A percentile compares a stretch with the other conserved stretches of the same genome.
phyloP scores from a whole-genome alignment of 2,113 vertebrate genomes.

The Forbesichthys agassizii region DNA sequence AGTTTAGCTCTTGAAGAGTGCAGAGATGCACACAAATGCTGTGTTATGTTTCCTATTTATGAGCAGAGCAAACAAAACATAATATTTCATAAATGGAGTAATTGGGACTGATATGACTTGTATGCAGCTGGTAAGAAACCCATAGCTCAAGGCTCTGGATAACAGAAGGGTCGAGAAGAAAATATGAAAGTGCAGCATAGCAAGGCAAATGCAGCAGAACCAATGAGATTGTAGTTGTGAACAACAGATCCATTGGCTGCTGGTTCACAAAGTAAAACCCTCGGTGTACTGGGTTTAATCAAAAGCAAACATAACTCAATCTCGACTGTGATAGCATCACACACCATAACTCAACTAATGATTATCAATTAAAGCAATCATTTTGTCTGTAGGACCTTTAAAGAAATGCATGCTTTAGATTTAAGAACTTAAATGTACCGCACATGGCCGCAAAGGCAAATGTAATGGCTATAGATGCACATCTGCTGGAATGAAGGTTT shows the following conservation, averaged over 20 bases:
- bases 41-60: conserved; percentile 60
- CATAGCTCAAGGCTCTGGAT: conserved; percentile 40
- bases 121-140: conserved; percentile 48
- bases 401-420: background rate
- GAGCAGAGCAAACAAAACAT: conserved; percentile 53
- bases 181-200: conserved; percentile 50
- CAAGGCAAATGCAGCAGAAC: conserved; percentile 57
- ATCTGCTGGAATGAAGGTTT: too few relatives aligned
- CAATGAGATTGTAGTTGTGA: conserved; percentile 55
- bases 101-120: conserved; percentile 38
- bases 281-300: conserved; percentile 27
- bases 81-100: conserved; percentile 58
- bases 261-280: conserved; percentile 35
- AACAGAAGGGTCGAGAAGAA: conserved; percentile 22
- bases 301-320: conserved; percentile 6
- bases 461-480: too few relatives aligned
- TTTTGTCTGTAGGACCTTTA: conserved; percentile 28
- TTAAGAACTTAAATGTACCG: conserved; percentile 11
- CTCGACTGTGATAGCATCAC: too few relatives aligned
- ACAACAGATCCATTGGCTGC: conserved; percentile 37
- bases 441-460: too few relatives aligned
- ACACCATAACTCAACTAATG: background rate
- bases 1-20: conserved; percentile 32
- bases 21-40: conserved; percentile 16
- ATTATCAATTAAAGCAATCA: conserved; percentile 32